Conservation (phyloP, 2,797 vertebrate species). For the Odontamblyopus lacepedii region DNA sequence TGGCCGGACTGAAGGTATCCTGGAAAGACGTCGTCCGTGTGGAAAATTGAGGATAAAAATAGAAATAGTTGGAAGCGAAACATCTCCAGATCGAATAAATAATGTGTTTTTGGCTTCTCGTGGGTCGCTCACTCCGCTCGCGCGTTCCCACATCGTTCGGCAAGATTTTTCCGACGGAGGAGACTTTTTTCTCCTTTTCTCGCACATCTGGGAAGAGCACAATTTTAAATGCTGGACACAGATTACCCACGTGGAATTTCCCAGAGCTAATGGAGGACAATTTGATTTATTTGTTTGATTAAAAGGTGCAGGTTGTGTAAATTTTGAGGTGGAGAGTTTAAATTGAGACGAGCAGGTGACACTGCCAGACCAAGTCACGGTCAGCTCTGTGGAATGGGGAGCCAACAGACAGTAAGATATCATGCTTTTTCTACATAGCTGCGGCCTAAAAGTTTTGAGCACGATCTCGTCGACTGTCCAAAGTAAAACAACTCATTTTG, state of each 20-base stretch:
- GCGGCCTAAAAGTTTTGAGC: too few relatives aligned
- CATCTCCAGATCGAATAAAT: slow-evolving; percentile 4
- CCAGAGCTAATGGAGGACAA: slow-evolving; percentile 25
- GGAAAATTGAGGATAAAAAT: slow-evolving; percentile 1
- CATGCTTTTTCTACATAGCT: too few relatives aligned
- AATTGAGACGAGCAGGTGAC: too few relatives aligned
- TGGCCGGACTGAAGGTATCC: neutral
- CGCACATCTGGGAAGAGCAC: slow-evolving; percentile 47
- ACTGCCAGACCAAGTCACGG: too few relatives aligned
- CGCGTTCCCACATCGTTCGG: neutral
- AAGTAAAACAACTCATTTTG: too few relatives aligned
- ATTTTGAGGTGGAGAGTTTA: too few relatives aligned
- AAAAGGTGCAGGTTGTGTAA: neutral
- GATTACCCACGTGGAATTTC: slow-evolving; percentile 48
- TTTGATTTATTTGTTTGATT: neutral
- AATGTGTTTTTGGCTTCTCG: neutral
- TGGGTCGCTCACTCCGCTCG: slow-evolving; percentile 5
- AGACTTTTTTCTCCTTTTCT: slow-evolving; percentile 31
- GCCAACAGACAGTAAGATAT: too few relatives aligned
- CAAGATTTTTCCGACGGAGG: slow-evolving; percentile 24
- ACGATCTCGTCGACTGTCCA: too few relatives aligned
- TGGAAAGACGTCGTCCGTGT: neutral
- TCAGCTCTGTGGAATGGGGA: too few relatives aligned
- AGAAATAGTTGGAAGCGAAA: neutral
- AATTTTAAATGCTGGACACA: slow-evolving; percentile 39